These are phyloP conservation scores for Drosophila yooni DNA, from an alignment of 2,888 invertebrate genomes.

Conservation along the genomic window DNA sequence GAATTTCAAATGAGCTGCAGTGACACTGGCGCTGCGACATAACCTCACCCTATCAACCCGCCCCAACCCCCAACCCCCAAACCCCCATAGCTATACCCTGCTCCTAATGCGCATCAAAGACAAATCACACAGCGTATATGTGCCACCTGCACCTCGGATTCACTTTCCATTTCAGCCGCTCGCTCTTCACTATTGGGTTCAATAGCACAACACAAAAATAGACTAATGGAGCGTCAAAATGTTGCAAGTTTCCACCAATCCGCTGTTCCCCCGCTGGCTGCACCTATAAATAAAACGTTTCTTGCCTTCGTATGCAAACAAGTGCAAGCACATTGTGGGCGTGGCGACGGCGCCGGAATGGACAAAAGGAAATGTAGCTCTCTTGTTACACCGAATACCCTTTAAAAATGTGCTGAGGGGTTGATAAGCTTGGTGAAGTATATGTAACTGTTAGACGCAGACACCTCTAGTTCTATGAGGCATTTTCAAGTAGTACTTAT, in stretches of 20 bases:
- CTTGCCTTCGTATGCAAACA: slow-evolving; percentile 71
- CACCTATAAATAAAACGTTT: slow-evolving; percentile 65
- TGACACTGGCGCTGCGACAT: slow-evolving; percentile 33
- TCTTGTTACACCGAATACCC: slow-evolving; percentile 16
- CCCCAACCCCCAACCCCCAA: neutral
- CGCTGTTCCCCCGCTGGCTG: neutral
- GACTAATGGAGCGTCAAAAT: slow-evolving; percentile 60
- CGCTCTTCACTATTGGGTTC: slow-evolving; percentile 61
- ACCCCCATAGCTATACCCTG: neutral
- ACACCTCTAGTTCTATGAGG: neutral
- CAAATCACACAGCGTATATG: slow-evolving; percentile 20
- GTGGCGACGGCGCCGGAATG: slow-evolving; percentile 44
- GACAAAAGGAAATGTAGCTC: slow-evolving; percentile 55
- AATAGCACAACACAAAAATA: slow-evolving; percentile 75
- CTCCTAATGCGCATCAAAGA: slow-evolving; percentile 27
- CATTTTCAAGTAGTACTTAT: neutral
- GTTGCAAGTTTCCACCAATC: slow-evolving; percentile 10
- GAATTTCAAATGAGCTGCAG: slow-evolving; percentile 67
- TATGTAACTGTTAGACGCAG: neutral
- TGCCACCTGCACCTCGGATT: slow-evolving; percentile 18
- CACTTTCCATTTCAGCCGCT: slow-evolving; percentile 52
- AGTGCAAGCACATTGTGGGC: slow-evolving; percentile 59
- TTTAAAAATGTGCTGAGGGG: neutral
- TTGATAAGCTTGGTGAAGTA: neutral
- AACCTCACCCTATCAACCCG: neutral